Base-by-base conservation (phyloP, 2,797 vertebrate species). In the Myotis pilosus region DNA sequence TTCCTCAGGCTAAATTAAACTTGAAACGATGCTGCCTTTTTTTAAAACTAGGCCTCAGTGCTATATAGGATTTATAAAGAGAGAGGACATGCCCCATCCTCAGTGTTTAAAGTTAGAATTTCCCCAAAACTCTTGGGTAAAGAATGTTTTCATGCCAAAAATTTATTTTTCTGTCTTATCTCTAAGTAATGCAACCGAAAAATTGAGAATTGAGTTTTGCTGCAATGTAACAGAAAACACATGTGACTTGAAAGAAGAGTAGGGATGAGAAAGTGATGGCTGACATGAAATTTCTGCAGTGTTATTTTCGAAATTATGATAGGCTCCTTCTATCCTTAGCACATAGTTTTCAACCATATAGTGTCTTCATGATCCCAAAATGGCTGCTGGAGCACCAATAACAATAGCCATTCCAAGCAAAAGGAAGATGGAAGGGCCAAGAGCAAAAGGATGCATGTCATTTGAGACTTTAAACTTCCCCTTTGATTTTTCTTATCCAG, bases 91-190 rank as follows among this genome's bases (percentile, higher is more conserved):
- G 2, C 3, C 30, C 5, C 44, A 51, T 38, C 8, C 3, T 83
- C n/a, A 47, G 20, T 15, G 44, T 64, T 89, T 76, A 82, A 90
- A 72, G n/a, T 94, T 60, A 69, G 60, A 87, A 41, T 85, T 74
- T 81, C 38, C 81, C 28, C 62, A 64, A 83, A 87, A 90, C 12
- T 75, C 10, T 53, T 76, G 23, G 38, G 10, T 22, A 20, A 71
- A 16, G 76, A 28, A 23, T 19, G 3, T 53, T 76, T 68, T 71
- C 41, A 36, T 81, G 23, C 2, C 49, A 64, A 51, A 47, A 28
- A 57, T 57, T 89, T 38, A 16, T 82, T 89, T 89, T 89, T 84
- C 60, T 69, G 30, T 74, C 80, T 91, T 79, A 60, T 83, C n/a
- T 36, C 47, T 75, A 86, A 57, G 22, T 36, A 79, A 87, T 68